Evolutionary conservation across 2,797 vertebrate genomes (phyloP), one percentile per base, ranked within the genome.

Genomic region (Macroramphosus scolopax): DNA sequence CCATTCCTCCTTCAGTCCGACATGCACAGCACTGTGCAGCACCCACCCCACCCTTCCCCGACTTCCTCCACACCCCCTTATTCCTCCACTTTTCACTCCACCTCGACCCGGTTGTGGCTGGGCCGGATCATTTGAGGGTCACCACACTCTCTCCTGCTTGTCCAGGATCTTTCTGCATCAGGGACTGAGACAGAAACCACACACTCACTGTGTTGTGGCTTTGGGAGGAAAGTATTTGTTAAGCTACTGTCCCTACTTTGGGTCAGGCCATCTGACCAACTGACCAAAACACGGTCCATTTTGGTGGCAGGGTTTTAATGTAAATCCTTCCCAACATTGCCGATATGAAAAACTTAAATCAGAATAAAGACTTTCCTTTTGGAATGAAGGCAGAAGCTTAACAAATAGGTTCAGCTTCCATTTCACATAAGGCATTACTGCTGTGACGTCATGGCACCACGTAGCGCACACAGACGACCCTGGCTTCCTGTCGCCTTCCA

Each of bases 131-230:
- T 78, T 86, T 80, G 75, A 85, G 82, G 82, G 79, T 81, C 79
- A 68, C 73, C 73, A 72, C 79, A 80, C 77, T 82, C 82, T 88
- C 81, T 88, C 85, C 83, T 83, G 81, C 85, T 89, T 86, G 87
- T 88, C 84, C 84, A 86, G 88, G 87, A 89, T 88, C 78, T 84
- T 83, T 87, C 71, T 86, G 79, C 80, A 86, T 86, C 84, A 82
- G 83, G 86, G 71, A 87, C 83, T 80, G 70, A 85, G 76, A 84
- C 78, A 85, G 75, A 89, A 85, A 80, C 78, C 80, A 85, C 87
- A 81, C 74, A 75, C 80, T 78, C 69, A 72, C 70, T 72, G 77
- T 76, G 80, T 54, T 86, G 82, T 87, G 85, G 79, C 80, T 89
- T 82, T 87, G 82, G 83, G 84, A 86, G 76, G 69, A 76, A 76